Evolutionary conservation across 1,140 invertebrate species (phyloP).

Genomic region (Kradibia gibbosae): DNA sequence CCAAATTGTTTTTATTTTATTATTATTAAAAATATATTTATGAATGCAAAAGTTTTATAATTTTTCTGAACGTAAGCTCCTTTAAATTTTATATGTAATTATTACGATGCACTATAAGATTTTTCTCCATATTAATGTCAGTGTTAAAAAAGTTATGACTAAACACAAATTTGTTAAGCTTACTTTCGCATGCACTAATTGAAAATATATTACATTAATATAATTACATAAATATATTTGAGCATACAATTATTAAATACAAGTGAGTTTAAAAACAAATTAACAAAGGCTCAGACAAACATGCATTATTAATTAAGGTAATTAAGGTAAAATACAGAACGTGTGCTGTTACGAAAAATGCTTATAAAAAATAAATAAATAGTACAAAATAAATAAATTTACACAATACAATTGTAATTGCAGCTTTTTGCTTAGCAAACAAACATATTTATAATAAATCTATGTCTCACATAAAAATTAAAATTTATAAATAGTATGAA

Average conservation of each 20-base stretch:
- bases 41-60: no score
- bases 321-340: neutral
- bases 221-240: neutral
- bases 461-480: no score
- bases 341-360: no score
- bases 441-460: no score
- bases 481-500: no score
- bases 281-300: conserved; percentile 12
- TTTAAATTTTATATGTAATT: neutral
- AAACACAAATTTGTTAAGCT: neutral
- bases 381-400: no score
- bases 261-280: neutral
- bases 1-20: no score
- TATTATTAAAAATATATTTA: no score
- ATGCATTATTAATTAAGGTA: conserved; percentile 15
- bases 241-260: neutral
- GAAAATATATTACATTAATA: neutral
- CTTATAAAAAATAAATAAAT: no score
- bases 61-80: neutral
- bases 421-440: no score
- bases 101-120: neutral
- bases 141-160: neutral
- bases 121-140: neutral
- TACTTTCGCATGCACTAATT: conserved; percentile 20
- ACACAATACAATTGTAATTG: no score